Conservation (phyloP, 2,888 invertebrate species). For the Morpho helenor region DNA sequence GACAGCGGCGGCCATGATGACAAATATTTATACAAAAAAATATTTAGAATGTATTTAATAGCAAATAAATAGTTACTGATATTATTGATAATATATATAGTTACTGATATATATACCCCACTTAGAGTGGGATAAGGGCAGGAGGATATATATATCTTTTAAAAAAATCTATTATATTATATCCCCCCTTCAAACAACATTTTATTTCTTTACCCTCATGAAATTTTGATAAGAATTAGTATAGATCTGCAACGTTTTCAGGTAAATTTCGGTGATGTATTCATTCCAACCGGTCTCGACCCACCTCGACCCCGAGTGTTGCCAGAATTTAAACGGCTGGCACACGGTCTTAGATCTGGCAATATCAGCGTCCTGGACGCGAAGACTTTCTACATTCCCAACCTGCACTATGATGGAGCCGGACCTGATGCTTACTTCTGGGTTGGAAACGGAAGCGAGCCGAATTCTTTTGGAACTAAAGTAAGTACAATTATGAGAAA, state of each 20-base stretch:
- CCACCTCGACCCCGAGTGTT: constrained; percentile 89
- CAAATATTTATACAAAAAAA: background rate
- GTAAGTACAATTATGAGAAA: constrained; percentile 42
- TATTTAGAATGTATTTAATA: no score
- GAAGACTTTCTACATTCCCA: constrained; percentile 94
- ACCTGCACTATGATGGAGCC: constrained; percentile 94
- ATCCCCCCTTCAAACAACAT: no score
- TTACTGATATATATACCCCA: no score
- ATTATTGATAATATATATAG: no score
- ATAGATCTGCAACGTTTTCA: constrained; percentile 46
- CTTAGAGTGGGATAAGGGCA: no score
- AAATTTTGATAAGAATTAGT: no score
- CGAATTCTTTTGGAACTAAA: constrained; percentile 89
- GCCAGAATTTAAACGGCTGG: constrained; percentile 91
- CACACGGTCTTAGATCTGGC: constrained; percentile 93
- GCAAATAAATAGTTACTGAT: no score
- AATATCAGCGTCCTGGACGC: constrained; percentile 95
- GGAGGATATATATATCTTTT: no score
- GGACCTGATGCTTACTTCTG: constrained; percentile 96
- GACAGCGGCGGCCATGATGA: constrained; percentile 34
- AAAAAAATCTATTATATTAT: no score
- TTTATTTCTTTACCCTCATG: no score
- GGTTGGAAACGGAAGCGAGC: constrained; percentile 94
- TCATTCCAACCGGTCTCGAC: constrained; percentile 86
- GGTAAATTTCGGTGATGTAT: constrained; percentile 94